Base-by-base conservation (phyloP, 2,113 vertebrate genomes). In the Opisthocomus hoazin region DNA sequence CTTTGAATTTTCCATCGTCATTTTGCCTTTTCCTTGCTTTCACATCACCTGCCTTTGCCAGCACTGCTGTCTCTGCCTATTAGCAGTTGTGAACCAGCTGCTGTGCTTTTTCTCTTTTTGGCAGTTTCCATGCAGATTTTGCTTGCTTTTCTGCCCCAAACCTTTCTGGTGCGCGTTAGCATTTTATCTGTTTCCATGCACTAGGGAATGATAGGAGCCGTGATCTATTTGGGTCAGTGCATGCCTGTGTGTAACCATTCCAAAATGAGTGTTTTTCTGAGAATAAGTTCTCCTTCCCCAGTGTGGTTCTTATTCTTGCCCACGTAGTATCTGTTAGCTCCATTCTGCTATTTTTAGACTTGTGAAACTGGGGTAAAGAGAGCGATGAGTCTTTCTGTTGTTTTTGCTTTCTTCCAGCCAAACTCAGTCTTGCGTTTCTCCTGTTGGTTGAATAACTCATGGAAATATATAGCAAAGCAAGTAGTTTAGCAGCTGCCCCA, bases 211-310 rank as follows among this genome's bases (percentile, higher is more conserved):
- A 88, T 79, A 75, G 57, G 51, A 95, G 69, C 84, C 69, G 12
- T 78, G 84, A 87, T 97, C 87, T 96, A 78, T 96, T 94, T 89
- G 94, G 93, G 91, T 96, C 95, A 95, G 23, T 37, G 81, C 74
- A 26, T 84, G 81, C 46, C 77, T 87, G 27, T 63, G 51, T 66
- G 46, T 79, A 82, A 69, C 69, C 66, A 53, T 84, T 94, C 74
- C 74, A 93, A 83, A 94, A 90, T 34, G n/a, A 93, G 37, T 50
- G 37, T 16, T 83, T 96, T 92, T 94, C 92, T 92, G 88, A 94
- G 74, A 96, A 94, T 94, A 95, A 93, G 79, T 64, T 91, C 58
- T 79, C n/a, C 39, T 36, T 39, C 1, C 6, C 34, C 70, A 37
- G 15, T 89, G 89, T 82, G 77, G 61, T 82, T 94, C 80, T 95